These are phyloP conservation scores for Cervus canadensis DNA, from an alignment of 2,113 vertebrate species.

Conservation along the genomic window DNA sequence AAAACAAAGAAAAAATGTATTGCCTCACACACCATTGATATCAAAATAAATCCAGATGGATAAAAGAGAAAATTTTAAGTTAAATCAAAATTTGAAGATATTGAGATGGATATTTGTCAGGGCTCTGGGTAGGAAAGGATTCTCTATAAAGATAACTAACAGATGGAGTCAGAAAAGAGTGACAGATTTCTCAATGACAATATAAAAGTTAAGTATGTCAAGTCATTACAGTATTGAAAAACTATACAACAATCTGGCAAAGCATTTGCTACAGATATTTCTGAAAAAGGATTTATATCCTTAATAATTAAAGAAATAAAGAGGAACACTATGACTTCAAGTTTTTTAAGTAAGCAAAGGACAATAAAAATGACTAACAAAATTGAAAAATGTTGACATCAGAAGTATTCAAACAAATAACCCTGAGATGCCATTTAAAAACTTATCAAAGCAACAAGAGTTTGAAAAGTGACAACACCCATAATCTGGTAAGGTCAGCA, in stretches of 20 bases:
- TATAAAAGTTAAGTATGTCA: background rate
- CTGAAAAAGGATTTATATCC: background rate
- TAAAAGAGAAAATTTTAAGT: background rate
- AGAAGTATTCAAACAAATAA: background rate
- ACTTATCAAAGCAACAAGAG: background rate
- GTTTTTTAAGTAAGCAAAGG: background rate
- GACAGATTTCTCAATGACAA: background rate
- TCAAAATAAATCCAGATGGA: conserved; percentile 36
- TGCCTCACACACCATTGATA: background rate
- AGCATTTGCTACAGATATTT: background rate
- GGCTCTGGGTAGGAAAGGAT: background rate
- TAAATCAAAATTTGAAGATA: background rate
- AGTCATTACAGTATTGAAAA: background rate
- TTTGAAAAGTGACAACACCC: conserved; percentile 1
- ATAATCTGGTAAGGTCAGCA: background rate
- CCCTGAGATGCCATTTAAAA: background rate
- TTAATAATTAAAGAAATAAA: background rate
- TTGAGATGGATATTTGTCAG: background rate
- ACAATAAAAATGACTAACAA: background rate
- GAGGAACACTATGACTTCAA: background rate
- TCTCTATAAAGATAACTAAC: background rate
- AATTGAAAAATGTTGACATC: background rate
- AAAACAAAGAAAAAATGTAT: conserved; percentile 27
- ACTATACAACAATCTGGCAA: background rate
- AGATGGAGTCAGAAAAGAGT: background rate